Evolutionary conservation across 2,113 vertebrate genomes (phyloP).

Genomic region (Seriola aureovittata): DNA sequence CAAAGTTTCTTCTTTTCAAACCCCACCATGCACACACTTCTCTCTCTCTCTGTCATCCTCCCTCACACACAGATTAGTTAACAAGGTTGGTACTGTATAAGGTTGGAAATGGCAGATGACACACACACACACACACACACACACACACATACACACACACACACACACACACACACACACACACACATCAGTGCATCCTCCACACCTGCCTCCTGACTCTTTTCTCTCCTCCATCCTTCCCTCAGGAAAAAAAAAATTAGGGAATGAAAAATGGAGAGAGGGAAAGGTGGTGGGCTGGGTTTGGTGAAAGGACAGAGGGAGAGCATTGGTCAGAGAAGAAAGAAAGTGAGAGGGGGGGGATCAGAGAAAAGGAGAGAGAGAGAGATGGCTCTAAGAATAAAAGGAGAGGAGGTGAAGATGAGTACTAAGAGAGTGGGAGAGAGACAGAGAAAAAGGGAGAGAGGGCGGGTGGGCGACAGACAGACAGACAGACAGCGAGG

Average conservation of each 20-base stretch:
- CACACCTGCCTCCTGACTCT: constrained; percentile 48
- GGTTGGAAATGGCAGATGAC: constrained; percentile 76
- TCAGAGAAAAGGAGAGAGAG: constrained; percentile 37
- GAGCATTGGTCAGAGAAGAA: constrained; percentile 54
- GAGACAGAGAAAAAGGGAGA: constrained; percentile 24
- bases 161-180: constrained; percentile 24
- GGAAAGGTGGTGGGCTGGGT: constrained; percentile 42
- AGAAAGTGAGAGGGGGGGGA: constrained; percentile 44
- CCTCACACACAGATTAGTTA: constrained; percentile 46
- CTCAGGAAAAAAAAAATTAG: constrained; percentile 63
- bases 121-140: constrained; percentile 41
- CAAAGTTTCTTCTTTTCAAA: constrained; percentile 30
- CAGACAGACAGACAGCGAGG: constrained; percentile 81
- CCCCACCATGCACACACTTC: constrained; percentile 16
- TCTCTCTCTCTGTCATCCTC: background rate
- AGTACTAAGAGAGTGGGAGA: constrained; percentile 60
- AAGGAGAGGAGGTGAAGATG: constrained; percentile 70
- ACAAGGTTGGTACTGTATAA: constrained; percentile 51
- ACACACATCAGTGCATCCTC: constrained; percentile 48
- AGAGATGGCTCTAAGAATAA: constrained; percentile 64
- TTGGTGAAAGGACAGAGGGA: constrained; percentile 44
- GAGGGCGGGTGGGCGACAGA: constrained; percentile 59
- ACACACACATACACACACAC: constrained; percentile 25
- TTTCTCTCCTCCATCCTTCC: constrained; percentile 59
- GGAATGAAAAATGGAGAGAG: constrained; percentile 15